phyloP scores from a whole-genome alignment of 1,140 invertebrate species.

The Anastatus disparis region DNA sequence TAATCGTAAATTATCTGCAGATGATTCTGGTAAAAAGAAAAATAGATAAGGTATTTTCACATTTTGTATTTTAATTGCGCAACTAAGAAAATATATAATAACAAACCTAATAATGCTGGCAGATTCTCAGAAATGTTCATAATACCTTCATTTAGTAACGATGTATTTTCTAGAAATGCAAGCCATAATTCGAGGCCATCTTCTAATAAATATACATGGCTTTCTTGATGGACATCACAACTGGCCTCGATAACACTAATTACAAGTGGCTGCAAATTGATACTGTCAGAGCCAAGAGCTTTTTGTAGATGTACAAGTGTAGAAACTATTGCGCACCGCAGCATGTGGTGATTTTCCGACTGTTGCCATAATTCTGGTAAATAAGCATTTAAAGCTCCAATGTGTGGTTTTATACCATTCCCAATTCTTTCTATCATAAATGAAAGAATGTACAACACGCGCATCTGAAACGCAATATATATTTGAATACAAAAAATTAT shows the following conservation, averaged over 20 bases:
- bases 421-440: conserved; percentile 90
- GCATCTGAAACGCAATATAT: conserved; percentile 76
- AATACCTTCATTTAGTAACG: conserved; percentile 69
- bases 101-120: conserved; percentile 78
- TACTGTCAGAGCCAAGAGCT: conserved; percentile 72
- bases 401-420: conserved; percentile 76
- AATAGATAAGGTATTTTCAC: too few relatives aligned
- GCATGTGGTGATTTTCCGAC: conserved; percentile 88
- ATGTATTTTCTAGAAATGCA: conserved; percentile 81
- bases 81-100: not conserved
- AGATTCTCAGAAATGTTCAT: conserved; percentile 82
- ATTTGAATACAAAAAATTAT: conserved; percentile 1
- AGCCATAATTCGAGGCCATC: conserved; percentile 93
- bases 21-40: conserved; percentile 72
- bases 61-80: not conserved
- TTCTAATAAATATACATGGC: conserved; percentile 90
- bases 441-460: conserved; percentile 88
- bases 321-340: conserved; percentile 90
- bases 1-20: conserved; percentile 81
- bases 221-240: conserved; percentile 82
- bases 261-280: conserved; percentile 75
- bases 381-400: conserved; percentile 80
- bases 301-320: conserved; percentile 84
- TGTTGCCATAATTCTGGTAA: conserved; percentile 89
- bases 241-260: conserved; percentile 82